Evolutionary conservation across 2,113 vertebrate genomes (phyloP).

Genomic region (Pantherophis guttatus): DNA sequence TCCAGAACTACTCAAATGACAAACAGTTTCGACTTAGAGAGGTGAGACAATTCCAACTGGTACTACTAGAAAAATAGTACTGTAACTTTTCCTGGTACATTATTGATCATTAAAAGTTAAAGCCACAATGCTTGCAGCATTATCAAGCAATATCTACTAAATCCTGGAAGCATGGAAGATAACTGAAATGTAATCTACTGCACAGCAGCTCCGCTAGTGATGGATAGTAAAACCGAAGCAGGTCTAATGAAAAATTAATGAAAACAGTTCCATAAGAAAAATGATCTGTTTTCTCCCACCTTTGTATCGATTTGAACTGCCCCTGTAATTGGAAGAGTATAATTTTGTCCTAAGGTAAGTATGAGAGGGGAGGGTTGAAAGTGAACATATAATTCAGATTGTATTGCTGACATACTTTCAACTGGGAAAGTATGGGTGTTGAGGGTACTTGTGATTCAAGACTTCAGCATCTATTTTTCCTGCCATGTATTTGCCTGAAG

Average conservation of each 20-base stretch:
- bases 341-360: slow-evolving; percentile 71
- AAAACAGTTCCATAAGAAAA: slow-evolving; percentile 74
- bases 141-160: slow-evolving; percentile 58
- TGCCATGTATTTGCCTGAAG: slow-evolving; percentile 56
- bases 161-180: slow-evolving; percentile 54
- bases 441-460: slow-evolving; percentile 39
- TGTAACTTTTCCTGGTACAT: slow-evolving; percentile 53
- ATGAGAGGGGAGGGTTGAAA: slow-evolving; percentile 49
- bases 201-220: slow-evolving; percentile 62
- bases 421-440: slow-evolving; percentile 50
- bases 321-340: slow-evolving; percentile 70
- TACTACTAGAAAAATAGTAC: slow-evolving; percentile 48
- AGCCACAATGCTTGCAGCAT: slow-evolving; percentile 54
- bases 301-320: slow-evolving; percentile 73
- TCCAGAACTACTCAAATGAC: slow-evolving; percentile 42
- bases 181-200: slow-evolving; percentile 59
- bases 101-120: slow-evolving; percentile 69
- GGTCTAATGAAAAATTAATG: slow-evolving; percentile 76
- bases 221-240: slow-evolving; percentile 64
- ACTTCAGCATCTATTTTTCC: slow-evolving; percentile 42
- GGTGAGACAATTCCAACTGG: slow-evolving; percentile 26
- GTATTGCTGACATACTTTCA: slow-evolving; percentile 48
- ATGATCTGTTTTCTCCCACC: slow-evolving; percentile 69
- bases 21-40: slow-evolving; percentile 52
- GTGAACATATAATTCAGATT: slow-evolving; percentile 43